Percentiles rank a stretch among this genome's conserved stretches.
Evolutionary conservation across 2,113 vertebrate species (phyloP).

Genomic region (Apaloderma vittatum): DNA sequence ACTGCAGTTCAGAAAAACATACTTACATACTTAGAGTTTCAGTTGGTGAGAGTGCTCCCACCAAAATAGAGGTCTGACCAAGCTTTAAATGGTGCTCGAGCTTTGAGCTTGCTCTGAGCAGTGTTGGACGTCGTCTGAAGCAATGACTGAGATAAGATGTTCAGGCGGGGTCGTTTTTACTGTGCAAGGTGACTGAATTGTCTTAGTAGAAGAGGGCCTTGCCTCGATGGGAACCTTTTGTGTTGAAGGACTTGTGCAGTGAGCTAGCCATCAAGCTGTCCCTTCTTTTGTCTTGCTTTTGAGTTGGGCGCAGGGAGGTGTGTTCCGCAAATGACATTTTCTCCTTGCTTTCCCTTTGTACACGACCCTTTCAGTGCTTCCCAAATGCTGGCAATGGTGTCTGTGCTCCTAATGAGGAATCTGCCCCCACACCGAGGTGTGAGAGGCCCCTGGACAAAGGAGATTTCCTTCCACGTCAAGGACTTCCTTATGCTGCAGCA

Average conservation of each 20-base stretch:
- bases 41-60: neutral
- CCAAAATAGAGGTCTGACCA: neutral
- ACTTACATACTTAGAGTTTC: neutral
- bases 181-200: neutral
- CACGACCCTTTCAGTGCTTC: neutral
- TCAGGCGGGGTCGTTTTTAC: neutral
- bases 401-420: neutral
- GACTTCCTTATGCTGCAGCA: neutral
- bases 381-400: accelerated
- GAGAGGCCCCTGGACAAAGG: neutral
- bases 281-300: neutral
- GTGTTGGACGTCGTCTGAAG: neutral
- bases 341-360: neutral
- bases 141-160: neutral
- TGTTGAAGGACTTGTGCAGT: neutral
- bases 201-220: neutral
- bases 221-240: neutral
- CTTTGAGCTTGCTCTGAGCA: neutral
- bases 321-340: neutral
- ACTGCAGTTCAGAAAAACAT: neutral
- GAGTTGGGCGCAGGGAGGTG: neutral
- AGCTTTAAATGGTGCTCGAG: neutral
- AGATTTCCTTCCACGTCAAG: neutral
- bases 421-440: neutral
- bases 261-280: neutral